Evolutionary conservation across 2,113 vertebrate genomes (phyloP), one percentile per base, ranked within the genome.

Genomic region (Sinosuthora webbiana): DNA sequence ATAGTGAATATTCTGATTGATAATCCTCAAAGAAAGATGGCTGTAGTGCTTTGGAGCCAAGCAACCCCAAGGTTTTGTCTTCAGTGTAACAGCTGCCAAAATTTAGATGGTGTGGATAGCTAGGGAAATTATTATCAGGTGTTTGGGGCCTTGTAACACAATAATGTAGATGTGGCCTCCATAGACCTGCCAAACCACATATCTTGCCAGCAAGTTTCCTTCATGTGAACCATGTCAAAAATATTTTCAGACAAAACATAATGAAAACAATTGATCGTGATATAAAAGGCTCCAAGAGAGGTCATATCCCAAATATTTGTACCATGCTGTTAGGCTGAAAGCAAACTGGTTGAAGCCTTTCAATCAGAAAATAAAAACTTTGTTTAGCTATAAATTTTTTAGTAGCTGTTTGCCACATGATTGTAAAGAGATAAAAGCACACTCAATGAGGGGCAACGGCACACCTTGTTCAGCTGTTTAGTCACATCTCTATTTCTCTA

Each of bases 81-180:
- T 84, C 81, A 52, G 18, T 85, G 22, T n/a, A 91, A 53, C 44
- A 93, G 65, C 65, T 85, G 82, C 63, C 70, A 87, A 94, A 87
- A 93, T 93, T 93, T 94, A 92, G 68, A 70, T 81, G 80, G 79
- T 92, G 90, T 86, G 86, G 80, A 86, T 90, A 96, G 35, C 86
- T 81, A 56, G 64, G 85, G 71, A 93, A 96, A 96, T 95, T 65
- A 87, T 5, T 90, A 88, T 93, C 90, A 97, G 75, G 80, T 95
- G 88, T 86, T 39, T 69, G 63, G 24, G 64, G 50, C 27, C 83
- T 93, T 97, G 74, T 65, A 80, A 68, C 79, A 90, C 42, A 89
- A 56, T 35, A 55, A 24, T 2, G 8, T 88, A 62, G 76, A 70
- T 67, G 25, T 63, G 71, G 80, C 60, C 55, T 70, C 86, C 83